Evolutionary conservation across 1,140 invertebrate genomes (phyloP).

Genomic region (Drosophila quadrilineata): DNA sequence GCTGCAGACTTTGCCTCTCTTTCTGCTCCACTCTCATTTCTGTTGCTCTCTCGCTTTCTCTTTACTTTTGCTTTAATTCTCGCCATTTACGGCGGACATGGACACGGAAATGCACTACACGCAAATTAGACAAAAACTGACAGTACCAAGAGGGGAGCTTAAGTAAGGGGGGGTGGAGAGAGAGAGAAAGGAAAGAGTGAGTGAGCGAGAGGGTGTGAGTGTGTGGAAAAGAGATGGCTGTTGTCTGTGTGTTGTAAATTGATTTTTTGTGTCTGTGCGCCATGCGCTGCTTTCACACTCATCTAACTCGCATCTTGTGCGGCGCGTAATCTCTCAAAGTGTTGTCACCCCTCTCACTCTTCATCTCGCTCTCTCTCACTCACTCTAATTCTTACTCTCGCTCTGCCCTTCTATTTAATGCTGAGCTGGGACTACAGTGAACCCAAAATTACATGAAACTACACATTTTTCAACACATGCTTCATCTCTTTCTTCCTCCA

Average conservation of each 20-base stretch:
- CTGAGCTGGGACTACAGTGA: conserved; percentile 51
- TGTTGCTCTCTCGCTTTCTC: no score
- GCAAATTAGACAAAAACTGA: conserved; percentile 51
- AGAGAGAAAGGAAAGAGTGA: conserved; percentile 2
- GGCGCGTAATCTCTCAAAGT: conserved; percentile 30
- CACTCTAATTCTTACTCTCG: no score
- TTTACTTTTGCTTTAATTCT: conserved; percentile 51
- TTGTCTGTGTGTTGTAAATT: conserved; percentile 50
- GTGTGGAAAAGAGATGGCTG: not conserved
- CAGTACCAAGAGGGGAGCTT: not conserved
- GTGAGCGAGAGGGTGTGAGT: not conserved
- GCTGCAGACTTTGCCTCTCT: no score
- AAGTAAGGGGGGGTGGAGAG: not conserved
- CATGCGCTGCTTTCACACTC: conserved; percentile 12
- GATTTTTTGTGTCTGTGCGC: conserved; percentile 62
- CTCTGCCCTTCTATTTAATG: conserved; percentile 73
- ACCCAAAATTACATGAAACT: conserved; percentile 67
- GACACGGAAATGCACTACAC: conserved; percentile 73
- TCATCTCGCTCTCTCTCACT: not conserved
- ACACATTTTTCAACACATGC: conserved; percentile 66
- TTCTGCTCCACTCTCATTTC: conserved; percentile 20
- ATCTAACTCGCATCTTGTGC: conserved; percentile 1
- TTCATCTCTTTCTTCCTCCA: conserved; percentile 32
- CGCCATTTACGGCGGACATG: conserved; percentile 45
- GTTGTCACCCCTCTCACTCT: not conserved